phyloP scores from a whole-genome alignment of 2,888 invertebrate genomes.

The Habroteleia sp. region DNA sequence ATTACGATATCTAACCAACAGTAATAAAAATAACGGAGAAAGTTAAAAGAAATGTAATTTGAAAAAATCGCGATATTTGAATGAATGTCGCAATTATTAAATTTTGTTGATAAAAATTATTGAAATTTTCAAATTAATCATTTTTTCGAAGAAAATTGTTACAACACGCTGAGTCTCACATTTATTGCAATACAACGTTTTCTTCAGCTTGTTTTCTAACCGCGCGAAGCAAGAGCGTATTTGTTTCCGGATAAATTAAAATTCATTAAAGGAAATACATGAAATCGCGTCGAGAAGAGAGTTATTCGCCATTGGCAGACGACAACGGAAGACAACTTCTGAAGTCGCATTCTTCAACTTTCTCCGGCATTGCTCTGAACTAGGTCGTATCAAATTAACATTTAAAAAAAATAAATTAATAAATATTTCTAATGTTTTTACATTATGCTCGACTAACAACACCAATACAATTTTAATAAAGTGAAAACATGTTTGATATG shows the following conservation, averaged over 20 bases:
- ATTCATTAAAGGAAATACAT: conserved; percentile 50
- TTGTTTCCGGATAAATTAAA: conserved; percentile 53
- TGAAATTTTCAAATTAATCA: neutral
- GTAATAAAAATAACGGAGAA: no score
- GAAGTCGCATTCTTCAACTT: conserved; percentile 50
- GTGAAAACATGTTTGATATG: no score
- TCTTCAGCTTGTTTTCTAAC: conserved; percentile 11
- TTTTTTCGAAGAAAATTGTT: conserved; percentile 3
- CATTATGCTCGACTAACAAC: no score
- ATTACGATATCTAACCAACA: no score
- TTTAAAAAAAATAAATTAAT: conserved; percentile 31
- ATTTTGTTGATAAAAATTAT: conserved; percentile 1
- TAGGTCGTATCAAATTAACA: conserved; percentile 43
- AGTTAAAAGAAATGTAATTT: no score
- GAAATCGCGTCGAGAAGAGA: conserved; percentile 49
- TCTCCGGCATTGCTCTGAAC: conserved; percentile 40
- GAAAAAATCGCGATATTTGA: no score
- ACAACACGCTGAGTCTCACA: neutral
- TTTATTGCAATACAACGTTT: conserved; percentile 11
- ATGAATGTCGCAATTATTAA: no score
- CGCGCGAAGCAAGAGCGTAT: neutral
- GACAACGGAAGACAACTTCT: conserved; percentile 57
- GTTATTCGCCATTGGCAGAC: conserved; percentile 39
- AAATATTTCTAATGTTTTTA: conserved; percentile 22
- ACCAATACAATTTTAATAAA: no score